phyloP scores from a whole-genome alignment of 2,113 vertebrate genomes.

The Ptilorrhoa leucosticta region DNA sequence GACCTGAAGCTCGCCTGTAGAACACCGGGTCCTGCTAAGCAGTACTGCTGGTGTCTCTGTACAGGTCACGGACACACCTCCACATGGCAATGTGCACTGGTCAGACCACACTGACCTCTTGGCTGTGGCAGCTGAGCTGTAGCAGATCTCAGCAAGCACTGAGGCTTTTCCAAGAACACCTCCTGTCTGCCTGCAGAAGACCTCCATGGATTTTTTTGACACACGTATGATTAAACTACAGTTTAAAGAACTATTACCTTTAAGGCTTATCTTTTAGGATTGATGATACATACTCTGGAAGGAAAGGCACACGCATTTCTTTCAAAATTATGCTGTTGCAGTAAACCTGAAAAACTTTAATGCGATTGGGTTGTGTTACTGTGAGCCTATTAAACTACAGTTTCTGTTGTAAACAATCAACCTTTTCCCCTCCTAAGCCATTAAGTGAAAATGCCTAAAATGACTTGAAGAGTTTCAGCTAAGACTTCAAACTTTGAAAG shows the following conservation, averaged over 20 bases:
- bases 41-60: not conserved
- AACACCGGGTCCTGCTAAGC: not conserved
- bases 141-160: not conserved
- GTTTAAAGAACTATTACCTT: not conserved
- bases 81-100: fast-evolving
- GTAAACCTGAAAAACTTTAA: not conserved
- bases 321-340: not conserved
- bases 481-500: not conserved
- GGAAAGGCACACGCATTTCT: not conserved
- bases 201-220: not conserved
- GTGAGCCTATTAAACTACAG: not conserved
- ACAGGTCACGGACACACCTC: fast-evolving
- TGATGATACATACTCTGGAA: not conserved
- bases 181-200: not conserved
- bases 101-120: not conserved
- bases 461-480: not conserved
- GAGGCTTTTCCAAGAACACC: not conserved
- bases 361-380: not conserved
- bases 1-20: not conserved
- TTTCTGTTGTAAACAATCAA: not conserved
- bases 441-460: not conserved
- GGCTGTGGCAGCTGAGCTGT: not conserved
- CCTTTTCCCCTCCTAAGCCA: not conserved
- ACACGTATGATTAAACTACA: not conserved
- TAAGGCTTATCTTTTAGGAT: not conserved